A percentile compares a stretch with the other conserved stretches of the same genome.
Evolutionary conservation across 2,113 vertebrate genomes (phyloP).

Genomic region (Chelonoidis abingdonii): DNA sequence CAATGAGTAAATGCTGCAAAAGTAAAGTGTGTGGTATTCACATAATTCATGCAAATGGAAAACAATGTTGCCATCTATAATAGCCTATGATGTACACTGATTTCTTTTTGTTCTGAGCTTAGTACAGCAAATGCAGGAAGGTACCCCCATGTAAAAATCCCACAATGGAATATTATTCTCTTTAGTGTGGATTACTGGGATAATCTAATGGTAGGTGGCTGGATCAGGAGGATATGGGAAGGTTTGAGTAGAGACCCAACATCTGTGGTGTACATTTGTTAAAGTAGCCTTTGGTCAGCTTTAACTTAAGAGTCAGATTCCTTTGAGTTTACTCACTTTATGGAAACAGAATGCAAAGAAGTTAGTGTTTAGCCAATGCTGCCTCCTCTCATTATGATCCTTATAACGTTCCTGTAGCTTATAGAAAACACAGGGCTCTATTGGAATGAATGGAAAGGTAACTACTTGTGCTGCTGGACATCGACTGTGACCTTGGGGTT

Average conservation of each 20-base stretch:
- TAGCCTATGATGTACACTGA: background rate
- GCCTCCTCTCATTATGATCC: background rate
- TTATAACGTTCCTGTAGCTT: background rate
- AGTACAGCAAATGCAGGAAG: background rate
- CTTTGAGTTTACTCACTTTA: background rate
- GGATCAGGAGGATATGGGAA: background rate
- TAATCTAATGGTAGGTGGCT: background rate
- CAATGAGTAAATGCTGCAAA: background rate
- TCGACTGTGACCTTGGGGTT: accelerated
- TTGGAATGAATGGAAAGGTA: background rate
- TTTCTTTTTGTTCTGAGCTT: background rate
- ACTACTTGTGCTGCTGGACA: background rate
- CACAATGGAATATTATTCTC: background rate
- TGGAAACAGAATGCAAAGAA: background rate
- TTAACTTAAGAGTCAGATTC: background rate
- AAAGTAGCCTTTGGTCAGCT: background rate
- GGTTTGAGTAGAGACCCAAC: background rate
- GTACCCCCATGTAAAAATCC: background rate
- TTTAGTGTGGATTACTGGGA: background rate
- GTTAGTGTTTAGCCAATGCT: background rate
- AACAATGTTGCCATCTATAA: background rate
- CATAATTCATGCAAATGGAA: background rate
- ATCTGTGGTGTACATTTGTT: background rate
- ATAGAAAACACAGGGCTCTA: background rate
- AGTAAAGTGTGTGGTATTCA: background rate